These are phyloP conservation scores for Parotia lawesii DNA, from an alignment of 2,113 vertebrate genomes.

Conservation along the genomic window DNA sequence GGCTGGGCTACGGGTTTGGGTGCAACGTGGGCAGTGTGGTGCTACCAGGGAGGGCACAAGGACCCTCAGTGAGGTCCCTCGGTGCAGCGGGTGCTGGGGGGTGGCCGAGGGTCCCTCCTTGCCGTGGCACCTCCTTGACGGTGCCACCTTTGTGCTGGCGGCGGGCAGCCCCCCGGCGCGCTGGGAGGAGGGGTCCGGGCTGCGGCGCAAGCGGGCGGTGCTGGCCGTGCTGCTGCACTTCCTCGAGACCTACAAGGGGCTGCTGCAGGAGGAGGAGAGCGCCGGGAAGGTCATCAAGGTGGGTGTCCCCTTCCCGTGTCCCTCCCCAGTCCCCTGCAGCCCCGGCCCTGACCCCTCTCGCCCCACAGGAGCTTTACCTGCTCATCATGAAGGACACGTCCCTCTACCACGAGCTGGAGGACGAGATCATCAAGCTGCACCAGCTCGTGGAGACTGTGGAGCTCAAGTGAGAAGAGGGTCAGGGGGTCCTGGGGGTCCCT, in stretches of 20 bases:
- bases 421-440: constrained; percentile 88
- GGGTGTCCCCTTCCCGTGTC: not conserved
- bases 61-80: no score
- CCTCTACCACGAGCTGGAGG: constrained; percentile 85
- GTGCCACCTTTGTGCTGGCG: constrained; percentile 69
- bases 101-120: not conserved
- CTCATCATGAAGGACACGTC: constrained; percentile 86
- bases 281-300: constrained; percentile 89
- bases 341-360: not conserved
- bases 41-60: not conserved
- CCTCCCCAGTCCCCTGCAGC: fast-evolving
- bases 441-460: constrained; percentile 79
- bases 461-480: constrained; percentile 68
- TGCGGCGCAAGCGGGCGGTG: constrained; percentile 84
- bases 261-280: constrained; percentile 90
- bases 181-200: constrained; percentile 69
- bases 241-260: constrained; percentile 91
- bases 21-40: not conserved
- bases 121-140: constrained; percentile 60
- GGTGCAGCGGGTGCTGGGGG: not conserved
- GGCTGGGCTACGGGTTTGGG: fast-evolving
- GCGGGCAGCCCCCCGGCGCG: not conserved
- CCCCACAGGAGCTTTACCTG: constrained; percentile 84
- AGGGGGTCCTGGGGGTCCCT: not conserved
- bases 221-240: constrained; percentile 87